These are phyloP conservation scores for Acromyrmex echinatior DNA, from an alignment of 1,140 invertebrate species.

Conservation along the genomic window DNA sequence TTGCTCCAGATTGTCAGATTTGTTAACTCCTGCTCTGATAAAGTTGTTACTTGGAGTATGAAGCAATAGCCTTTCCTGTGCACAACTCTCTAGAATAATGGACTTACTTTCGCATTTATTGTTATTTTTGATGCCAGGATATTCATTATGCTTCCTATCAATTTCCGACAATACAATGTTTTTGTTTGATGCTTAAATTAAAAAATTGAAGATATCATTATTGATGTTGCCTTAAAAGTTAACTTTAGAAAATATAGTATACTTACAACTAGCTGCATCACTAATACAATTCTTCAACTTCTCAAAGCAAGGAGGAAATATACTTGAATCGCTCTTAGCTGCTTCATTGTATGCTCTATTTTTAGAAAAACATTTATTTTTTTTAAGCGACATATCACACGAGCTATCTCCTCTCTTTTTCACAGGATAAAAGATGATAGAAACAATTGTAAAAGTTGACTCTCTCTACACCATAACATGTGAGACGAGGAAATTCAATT, in stretches of 20 bases:
- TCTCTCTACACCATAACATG: neutral
- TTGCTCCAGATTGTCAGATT: neutral
- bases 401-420: neutral
- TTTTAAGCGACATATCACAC: neutral
- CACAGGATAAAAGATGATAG: neutral
- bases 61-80: neutral
- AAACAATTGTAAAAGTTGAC: neutral
- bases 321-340: neutral
- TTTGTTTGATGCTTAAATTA: conserved; percentile 10
- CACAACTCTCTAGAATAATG: neutral
- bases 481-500: conserved; percentile 35
- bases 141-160: neutral
- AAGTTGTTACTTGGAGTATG: neutral
- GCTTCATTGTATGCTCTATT: neutral
- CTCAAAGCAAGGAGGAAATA: conserved; percentile 17
- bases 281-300: conserved; percentile 39
- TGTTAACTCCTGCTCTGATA: neutral
- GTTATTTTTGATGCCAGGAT: neutral
- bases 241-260: conserved; percentile 9
- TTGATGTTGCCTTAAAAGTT: neutral
- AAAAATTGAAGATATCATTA: neutral
- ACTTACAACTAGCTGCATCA: conserved; percentile 42
- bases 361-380: neutral
- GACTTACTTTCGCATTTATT: neutral
- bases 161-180: neutral